Evolutionary conservation across 2,888 invertebrate genomes (phyloP).

Genomic region (Brachyptera risi): DNA sequence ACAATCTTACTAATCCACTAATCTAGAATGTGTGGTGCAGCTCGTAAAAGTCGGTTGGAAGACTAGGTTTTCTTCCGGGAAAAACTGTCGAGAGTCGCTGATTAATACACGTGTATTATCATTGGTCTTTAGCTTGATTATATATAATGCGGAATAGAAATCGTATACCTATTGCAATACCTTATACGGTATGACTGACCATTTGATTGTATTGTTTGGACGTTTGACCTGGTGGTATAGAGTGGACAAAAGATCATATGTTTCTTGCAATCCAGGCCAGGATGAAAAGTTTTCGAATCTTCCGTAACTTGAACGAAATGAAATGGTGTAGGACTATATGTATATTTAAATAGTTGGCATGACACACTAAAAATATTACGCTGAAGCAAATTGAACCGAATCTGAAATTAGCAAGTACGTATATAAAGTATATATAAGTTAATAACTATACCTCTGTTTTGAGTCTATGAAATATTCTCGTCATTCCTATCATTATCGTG

Average conservation of each 20-base stretch:
- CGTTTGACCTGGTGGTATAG: conserved; percentile 1
- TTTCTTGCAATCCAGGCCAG: conserved; percentile 11
- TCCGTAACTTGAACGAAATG: too few relatives aligned
- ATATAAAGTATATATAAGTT: too few relatives aligned
- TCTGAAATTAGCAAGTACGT: too few relatives aligned
- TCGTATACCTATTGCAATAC: not conserved
- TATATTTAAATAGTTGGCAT: too few relatives aligned
- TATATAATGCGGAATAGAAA: not conserved
- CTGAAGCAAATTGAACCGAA: too few relatives aligned
- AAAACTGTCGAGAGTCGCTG: not conserved
- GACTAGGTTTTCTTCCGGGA: conserved; percentile 18
- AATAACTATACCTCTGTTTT: too few relatives aligned
- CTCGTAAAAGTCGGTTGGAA: not conserved
- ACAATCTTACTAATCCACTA: not conserved
- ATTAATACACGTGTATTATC: not conserved
- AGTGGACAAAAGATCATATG: not conserved
- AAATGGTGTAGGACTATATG: too few relatives aligned
- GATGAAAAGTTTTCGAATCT: not conserved
- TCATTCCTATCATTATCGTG: too few relatives aligned
- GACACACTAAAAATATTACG: too few relatives aligned
- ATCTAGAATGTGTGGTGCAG: not conserved
- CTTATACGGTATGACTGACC: conserved; percentile 1
- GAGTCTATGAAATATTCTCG: too few relatives aligned
- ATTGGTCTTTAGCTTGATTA: too few relatives aligned
- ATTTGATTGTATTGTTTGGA: not conserved